Base-by-base conservation (phyloP, 2,797 vertebrate species). In the Orestias chungarensis region DNA sequence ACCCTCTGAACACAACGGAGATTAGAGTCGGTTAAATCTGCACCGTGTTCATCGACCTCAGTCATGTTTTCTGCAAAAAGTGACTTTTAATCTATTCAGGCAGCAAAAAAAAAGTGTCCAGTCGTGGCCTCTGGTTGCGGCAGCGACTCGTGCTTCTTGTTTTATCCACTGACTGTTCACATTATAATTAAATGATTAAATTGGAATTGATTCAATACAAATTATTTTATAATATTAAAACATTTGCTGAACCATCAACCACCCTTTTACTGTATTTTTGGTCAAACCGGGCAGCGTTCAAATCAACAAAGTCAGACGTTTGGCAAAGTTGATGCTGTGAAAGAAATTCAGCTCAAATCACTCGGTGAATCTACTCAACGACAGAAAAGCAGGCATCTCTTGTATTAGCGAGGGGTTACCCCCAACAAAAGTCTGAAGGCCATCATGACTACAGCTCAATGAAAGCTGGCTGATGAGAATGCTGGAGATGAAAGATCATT, bases 1-100 rank as follows among this genome's bases (percentile, higher is more conserved):
- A 0, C 0, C 0, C 0, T 0, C 91, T 90, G 76, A 35, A 44
- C 9, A 29, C 46, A 43, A 40, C 42, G 31, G 11, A 64, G 23
- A 0, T 43, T 14, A 9, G 15, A 10, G 1, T 3, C 8, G 6
- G 3, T 20, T 46, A 29, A n/a, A 14, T n/a, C 17, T 20, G 18
- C 9, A 29, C 17, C 6, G 15, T 7, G 17, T 14, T 8, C 7
- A 40, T 35, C 12, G 7, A 35, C 20, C 4, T 15, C 11, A 35
- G 20, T 49, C 55, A 59, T 23, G 31, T 23, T 35, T 35, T 59
- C 55, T 31, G 15, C 27, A 18, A 31, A n/a, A 18, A 25, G 8
- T 3, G 6, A 55, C 15, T 17, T 17, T 31, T 10, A 55, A 17
- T 55, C 27, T 6, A 6, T 31, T 27, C 54, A 55, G 29, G 54